phyloP scores from a whole-genome alignment of 2,888 invertebrate genomes.

The Polydesmus complanatus region DNA sequence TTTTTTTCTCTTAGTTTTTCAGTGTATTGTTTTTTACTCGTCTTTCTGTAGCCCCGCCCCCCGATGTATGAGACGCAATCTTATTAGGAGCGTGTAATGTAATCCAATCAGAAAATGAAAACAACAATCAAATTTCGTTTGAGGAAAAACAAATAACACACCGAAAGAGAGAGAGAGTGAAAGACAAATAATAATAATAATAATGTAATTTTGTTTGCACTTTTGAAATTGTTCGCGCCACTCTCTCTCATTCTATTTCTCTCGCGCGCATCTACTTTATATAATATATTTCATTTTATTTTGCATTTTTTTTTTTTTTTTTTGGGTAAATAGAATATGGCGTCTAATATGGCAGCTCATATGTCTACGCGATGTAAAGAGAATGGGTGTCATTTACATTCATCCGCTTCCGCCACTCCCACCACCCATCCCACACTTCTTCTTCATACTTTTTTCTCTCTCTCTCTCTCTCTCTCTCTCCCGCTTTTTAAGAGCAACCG shows the following conservation, averaged over 20 bases:
- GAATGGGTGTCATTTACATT: not conserved
- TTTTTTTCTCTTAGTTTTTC: too few species aligned
- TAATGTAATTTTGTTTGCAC: not conserved
- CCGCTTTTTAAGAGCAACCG: not conserved
- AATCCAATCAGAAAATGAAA: not conserved
- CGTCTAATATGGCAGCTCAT: too few species aligned
- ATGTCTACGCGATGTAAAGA: too few species aligned
- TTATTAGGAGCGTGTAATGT: not conserved
- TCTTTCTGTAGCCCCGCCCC: too few species aligned
- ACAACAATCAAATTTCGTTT: not conserved
- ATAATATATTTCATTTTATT: too few species aligned
- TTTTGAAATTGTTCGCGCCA: not conserved
- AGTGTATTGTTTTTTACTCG: too few species aligned
- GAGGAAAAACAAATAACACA: not conserved
- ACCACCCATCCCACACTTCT: not conserved
- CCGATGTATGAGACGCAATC: not conserved
- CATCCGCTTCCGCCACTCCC: not conserved
- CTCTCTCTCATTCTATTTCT: too few species aligned
- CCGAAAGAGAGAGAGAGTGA: not conserved
- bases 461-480: not conserved
- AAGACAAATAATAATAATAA: too few species aligned
- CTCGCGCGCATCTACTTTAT: too few species aligned
- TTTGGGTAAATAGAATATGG: too few species aligned
- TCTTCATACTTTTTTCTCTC: not conserved
- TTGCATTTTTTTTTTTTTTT: too few species aligned